A percentile compares a stretch with the other conserved stretches of the same genome.
Conservation (phyloP, 1,140 invertebrate species). For the Drosophila arawakana region DNA sequence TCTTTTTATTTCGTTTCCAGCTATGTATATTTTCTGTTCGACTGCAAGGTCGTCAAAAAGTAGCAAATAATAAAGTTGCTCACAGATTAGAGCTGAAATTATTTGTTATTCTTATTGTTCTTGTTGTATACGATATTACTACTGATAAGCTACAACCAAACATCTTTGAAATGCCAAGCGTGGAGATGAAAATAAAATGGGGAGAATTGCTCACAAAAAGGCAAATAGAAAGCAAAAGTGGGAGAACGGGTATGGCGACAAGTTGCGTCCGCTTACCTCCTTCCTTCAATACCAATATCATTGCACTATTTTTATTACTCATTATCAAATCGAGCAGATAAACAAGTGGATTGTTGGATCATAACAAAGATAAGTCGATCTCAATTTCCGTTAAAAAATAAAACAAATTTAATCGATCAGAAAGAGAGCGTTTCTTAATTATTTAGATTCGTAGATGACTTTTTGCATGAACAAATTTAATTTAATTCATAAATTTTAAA, state of each 20-base stretch:
- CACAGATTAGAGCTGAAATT: conserved; percentile 37
- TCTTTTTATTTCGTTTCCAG: neutral
- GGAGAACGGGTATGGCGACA: neutral
- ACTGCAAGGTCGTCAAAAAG: conserved; percentile 27
- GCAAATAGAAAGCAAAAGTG: too few species aligned
- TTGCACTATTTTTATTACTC: too few species aligned
- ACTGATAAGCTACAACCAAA: conserved; percentile 29
- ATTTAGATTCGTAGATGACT: too few species aligned
- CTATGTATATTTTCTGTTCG: conserved; percentile 10
- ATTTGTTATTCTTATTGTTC: neutral
- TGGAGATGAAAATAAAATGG: neutral
- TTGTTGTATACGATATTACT: neutral
- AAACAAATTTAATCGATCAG: too few species aligned
- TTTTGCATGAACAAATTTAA: too few species aligned
- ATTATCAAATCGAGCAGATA: neutral
- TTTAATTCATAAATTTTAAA: too few species aligned
- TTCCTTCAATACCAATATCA: neutral
- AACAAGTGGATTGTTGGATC: neutral
- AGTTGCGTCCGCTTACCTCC: neutral
- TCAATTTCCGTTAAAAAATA: too few species aligned
- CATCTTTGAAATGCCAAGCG: conserved; percentile 17
- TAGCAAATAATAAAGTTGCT: conserved; percentile 27
- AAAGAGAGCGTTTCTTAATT: too few species aligned
- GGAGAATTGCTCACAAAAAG: neutral
- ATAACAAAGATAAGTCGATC: too few species aligned